Base-by-base conservation (phyloP, 2,797 vertebrate genomes). In the Fistularia commersonii region DNA sequence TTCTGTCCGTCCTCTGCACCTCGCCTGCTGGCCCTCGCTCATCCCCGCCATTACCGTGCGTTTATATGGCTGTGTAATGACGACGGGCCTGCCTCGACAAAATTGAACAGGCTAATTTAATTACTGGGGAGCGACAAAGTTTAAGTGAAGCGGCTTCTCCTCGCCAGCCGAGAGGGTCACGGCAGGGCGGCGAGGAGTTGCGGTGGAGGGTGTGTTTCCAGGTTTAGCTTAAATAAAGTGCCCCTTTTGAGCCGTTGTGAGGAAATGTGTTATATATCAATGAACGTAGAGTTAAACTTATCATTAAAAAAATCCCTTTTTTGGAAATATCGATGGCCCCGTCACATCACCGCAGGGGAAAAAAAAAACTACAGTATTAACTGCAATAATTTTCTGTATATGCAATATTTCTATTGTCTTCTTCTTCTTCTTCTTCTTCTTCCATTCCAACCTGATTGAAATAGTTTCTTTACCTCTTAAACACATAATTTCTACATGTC, bases 51-150 rank as follows among this genome's bases (percentile, higher is more conserved):
- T 74, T 54, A 62, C 51, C 15, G 3, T 67, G 57, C 62, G 81
- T 82, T 82, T 82, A 84, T 85, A 66, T 74, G 67, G 66, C 66
- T 60, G 64, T 55, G 72, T 79, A 83, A 86, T 84, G 79, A 85
- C 80, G 77, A 78, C 74, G 72, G 66, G 62, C 73, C 74, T 76
- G 72, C 75, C 58, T 67, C 75, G 48, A 76, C 72, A 85, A 85
- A 85, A 88, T 79, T 82, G 74, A 87, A 76, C 70, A 82, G 74
- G 66, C 69, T 85, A 82, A 87, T 89, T 88, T 73, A 85, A 87
- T 89, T 89, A 86, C 71, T 77, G 79, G 74, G 64, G 64, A 83
- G 76, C 79, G 84, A 76, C 82, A 77, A 79, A 84, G 78, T 86
- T 87, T 82, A 85, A 83, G 75, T 82, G 72, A 73, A 85, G 68